Base-by-base conservation (phyloP, 2,113 vertebrate genomes). In the Crotalus horridus region DNA sequence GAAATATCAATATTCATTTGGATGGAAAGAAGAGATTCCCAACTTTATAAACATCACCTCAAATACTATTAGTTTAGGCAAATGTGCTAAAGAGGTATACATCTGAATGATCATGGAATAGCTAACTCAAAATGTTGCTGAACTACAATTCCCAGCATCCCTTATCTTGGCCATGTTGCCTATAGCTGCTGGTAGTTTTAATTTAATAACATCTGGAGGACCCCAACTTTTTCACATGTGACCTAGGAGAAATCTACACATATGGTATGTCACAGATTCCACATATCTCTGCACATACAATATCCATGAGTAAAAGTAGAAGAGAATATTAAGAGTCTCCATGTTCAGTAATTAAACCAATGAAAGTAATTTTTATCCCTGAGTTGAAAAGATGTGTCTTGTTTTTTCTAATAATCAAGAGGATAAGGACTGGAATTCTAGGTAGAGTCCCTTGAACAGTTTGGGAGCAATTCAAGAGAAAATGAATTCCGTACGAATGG, bases 41-140 rank as follows among this genome's bases (percentile, higher is more conserved):
- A 43, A 53, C 33, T 17, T 74, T 56, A 89, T 55, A 89, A 81
- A 81, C 11, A n/a, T 81, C 21, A 88, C 9, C 11, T 55, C 53
- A 43, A 15, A 53, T 56, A 56, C 55, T 56, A 74, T 92, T 74
- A 81, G 29, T 1, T 0, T 24, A 13, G 15, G 46, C n/a, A 51
- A 95, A 94, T 89, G 54, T 89, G 87, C 64, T 86, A 1, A 21
- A 53, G 61, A 55, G 46, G 48, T 81, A 85, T 43, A 85, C 43
- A 46, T 39, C 48, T 91, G 11, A n/a, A 53, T 90, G 93, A 92
- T 94, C 61, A 6, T 5, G 2, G 1, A 81, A 81, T 43, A 21
- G 7, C 74, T 81, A 20, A 17, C 74, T 43, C 74, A 81, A 81
- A 81, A 81, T 81, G 17, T 21, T 81, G 33, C 74, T 43, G 74